Evolutionary conservation across 2,797 vertebrate genomes (phyloP).

Genomic region (Cyclura pinguis): DNA sequence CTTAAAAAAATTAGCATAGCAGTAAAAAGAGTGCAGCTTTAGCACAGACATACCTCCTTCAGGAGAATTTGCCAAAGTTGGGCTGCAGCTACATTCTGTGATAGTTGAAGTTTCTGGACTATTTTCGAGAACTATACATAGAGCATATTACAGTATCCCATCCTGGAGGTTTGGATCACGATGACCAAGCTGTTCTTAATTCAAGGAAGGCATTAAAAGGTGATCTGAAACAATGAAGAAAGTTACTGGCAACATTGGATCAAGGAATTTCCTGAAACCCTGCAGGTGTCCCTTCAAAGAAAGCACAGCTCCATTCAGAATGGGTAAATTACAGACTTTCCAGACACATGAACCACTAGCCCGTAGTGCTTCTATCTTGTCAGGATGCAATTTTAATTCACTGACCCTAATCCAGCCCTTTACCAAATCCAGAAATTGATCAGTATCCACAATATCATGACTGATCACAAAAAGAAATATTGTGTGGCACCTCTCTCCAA

Average conservation of each 20-base stretch:
- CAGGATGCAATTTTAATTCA: no score
- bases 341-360: neutral
- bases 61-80: neutral
- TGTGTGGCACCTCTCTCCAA: neutral
- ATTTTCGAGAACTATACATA: neutral
- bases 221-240: neutral
- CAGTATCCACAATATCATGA: neutral
- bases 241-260: no score
- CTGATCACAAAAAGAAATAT: neutral
- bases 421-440: neutral
- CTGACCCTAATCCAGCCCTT: neutral
- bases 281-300: neutral
- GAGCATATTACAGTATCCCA: no score
- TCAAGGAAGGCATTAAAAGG: neutral
- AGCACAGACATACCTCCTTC: neutral
- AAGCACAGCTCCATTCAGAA: neutral
- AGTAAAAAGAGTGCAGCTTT: neutral
- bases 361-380: neutral
- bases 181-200: neutral
- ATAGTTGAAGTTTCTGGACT: neutral
- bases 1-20: neutral
- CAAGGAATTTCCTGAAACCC: neutral
- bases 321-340: neutral
- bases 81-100: neutral
- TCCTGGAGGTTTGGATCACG: neutral